Conservation (phyloP, 2,113 vertebrate species). For the Channa maculata region DNA sequence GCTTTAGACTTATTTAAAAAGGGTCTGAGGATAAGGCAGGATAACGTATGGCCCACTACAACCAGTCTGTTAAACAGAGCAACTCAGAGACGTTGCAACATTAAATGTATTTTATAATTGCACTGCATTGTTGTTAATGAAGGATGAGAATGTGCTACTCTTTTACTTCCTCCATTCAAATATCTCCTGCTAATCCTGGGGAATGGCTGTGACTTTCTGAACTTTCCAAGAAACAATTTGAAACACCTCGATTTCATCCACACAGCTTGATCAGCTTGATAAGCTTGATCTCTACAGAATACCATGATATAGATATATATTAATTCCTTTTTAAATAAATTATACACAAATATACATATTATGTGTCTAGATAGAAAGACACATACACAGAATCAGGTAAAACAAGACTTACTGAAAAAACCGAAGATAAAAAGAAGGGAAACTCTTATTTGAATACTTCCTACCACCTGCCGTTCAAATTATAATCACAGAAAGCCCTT, state of each 20-base stretch:
- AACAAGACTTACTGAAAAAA: constrained; percentile 4
- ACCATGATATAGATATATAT: too few species aligned
- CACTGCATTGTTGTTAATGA: not conserved
- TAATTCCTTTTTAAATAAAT: too few species aligned
- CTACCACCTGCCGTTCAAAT: constrained; percentile 48
- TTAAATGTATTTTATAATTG: not conserved
- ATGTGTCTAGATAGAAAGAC: constrained; percentile 1
- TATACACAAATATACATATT: not conserved
- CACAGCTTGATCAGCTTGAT: not conserved
- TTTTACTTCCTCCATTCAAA: not conserved
- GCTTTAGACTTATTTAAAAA: too few species aligned
- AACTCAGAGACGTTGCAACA: too few species aligned
- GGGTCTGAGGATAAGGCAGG: too few species aligned
- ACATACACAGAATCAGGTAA: not conserved
- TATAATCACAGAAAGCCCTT: constrained; percentile 46
- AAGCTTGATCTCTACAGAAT: too few species aligned
- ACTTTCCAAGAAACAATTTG: not conserved
- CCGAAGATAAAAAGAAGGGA: constrained; percentile 23
- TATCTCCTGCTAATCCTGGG: too few species aligned
- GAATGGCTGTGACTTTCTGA: not conserved
- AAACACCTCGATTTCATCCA: not conserved
- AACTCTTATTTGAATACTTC: constrained; percentile 49
- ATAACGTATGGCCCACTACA: too few species aligned
- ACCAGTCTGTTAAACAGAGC: too few species aligned
- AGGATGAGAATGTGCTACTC: not conserved